phyloP scores from a whole-genome alignment of 2,888 invertebrate genomes.

The Zelleria hepariella region DNA sequence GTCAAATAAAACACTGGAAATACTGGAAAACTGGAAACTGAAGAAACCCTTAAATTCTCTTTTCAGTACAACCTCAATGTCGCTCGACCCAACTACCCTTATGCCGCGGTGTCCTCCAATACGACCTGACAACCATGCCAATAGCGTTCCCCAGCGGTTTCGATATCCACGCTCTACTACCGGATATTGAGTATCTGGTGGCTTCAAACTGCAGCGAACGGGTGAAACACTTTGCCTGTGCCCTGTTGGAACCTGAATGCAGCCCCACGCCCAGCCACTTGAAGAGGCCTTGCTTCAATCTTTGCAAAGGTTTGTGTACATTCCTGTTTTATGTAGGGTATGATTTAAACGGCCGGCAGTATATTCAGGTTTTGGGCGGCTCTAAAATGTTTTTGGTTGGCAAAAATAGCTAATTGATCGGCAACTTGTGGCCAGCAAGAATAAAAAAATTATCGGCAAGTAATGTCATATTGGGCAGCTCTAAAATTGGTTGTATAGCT shows the following conservation, averaged over 20 bases:
- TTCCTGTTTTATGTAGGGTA: neutral
- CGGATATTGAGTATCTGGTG: slow-evolving; percentile 73
- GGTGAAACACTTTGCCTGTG: slow-evolving; percentile 74
- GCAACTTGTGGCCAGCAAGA: too few species aligned
- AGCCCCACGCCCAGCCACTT: slow-evolving; percentile 69
- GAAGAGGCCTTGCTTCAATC: slow-evolving; percentile 75
- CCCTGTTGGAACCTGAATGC: slow-evolving; percentile 78
- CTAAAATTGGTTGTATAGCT: too few species aligned
- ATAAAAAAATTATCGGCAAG: too few species aligned
- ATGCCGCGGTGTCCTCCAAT: slow-evolving; percentile 77
- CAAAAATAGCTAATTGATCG: too few species aligned
- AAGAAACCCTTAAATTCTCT: neutral
- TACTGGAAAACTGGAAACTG: neutral
- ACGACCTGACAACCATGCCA: slow-evolving; percentile 73
- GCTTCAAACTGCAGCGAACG: slow-evolving; percentile 76
- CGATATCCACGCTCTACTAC: slow-evolving; percentile 51
- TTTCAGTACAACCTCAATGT: slow-evolving; percentile 56
- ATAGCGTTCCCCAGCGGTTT: slow-evolving; percentile 39
- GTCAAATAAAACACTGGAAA: too few species aligned
- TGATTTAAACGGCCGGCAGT: too few species aligned
- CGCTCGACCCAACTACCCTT: slow-evolving; percentile 63
- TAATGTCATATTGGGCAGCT: too few species aligned
- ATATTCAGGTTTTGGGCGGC: too few species aligned
- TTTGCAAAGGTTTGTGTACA: slow-evolving; percentile 73
- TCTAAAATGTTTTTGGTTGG: too few species aligned